These are phyloP conservation scores for Stegophylla sp. DNA, from an alignment of 2,888 invertebrate species.

Conservation along the genomic window DNA sequence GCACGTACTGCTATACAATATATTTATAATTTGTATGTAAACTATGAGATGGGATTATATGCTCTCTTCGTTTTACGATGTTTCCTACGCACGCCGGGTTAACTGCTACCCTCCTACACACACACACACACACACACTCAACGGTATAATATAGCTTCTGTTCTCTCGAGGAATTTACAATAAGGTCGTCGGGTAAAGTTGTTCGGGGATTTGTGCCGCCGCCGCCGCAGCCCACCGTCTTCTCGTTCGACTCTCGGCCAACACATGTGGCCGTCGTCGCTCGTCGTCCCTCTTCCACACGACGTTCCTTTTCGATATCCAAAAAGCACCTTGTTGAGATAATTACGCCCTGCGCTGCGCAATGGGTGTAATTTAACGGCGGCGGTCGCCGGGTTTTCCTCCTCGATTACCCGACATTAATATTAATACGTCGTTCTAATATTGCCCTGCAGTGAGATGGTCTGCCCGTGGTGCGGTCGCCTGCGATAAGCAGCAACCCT, in stretches of 20 bases:
- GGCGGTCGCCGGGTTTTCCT: constrained; percentile 33
- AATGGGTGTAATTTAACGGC: constrained; percentile 23
- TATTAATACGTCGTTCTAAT: constrained; percentile 22
- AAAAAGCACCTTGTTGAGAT: constrained; percentile 54
- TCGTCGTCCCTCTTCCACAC: neutral
- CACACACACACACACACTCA: no score
- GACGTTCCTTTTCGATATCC: constrained; percentile 14
- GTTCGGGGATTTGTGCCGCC: constrained; percentile 16
- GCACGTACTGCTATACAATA: neutral
- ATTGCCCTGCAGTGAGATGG: neutral
- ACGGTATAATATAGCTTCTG: neutral
- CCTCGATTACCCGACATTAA: constrained; percentile 47
- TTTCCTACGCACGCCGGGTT: constrained; percentile 18
- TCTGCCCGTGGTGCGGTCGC: neutral
- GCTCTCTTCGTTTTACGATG: constrained; percentile 53
- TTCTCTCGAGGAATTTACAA: constrained; percentile 48
- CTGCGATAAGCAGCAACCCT: constrained; percentile 44
- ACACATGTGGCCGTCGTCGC: constrained; percentile 42
- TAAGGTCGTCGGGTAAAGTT: constrained; percentile 31
- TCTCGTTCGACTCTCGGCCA: constrained; percentile 21
- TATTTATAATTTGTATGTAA: neutral
- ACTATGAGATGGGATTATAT: constrained; percentile 22
- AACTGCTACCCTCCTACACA: no score
- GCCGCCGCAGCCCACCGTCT: neutral
- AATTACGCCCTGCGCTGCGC: constrained; percentile 38